Conservation (phyloP, 2,797 vertebrate species). For the Halcyon badia region DNA sequence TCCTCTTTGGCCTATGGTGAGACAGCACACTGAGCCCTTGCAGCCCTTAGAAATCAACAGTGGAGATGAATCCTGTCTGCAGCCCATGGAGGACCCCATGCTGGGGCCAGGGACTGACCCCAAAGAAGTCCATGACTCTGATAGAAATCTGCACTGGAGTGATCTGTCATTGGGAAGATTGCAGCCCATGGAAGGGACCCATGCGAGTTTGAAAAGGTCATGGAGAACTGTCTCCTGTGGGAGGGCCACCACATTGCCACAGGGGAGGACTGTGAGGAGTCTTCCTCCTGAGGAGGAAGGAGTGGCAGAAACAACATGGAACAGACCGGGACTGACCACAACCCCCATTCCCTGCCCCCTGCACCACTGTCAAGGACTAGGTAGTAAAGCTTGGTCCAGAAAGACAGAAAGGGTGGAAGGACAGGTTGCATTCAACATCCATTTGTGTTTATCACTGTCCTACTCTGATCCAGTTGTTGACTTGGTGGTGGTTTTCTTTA, state of each 20-base stretch:
- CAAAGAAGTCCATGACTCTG: background rate
- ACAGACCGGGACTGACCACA: background rate
- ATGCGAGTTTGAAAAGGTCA: background rate
- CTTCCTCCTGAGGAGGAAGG: background rate
- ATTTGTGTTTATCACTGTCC: background rate
- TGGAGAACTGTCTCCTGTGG: background rate
- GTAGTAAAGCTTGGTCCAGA: background rate
- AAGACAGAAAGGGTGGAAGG: background rate
- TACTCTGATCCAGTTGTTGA: background rate
- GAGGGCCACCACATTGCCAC: background rate
- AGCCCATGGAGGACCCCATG: background rate
- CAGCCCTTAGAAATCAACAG: background rate
- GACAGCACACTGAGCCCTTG: background rate
- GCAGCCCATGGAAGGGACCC: background rate
- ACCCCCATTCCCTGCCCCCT: background rate
- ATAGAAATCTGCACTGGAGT: background rate
- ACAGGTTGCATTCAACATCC: background rate
- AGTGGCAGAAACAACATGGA: background rate
- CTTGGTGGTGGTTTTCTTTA: background rate
- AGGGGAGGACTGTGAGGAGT: background rate
- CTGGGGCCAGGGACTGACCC: background rate
- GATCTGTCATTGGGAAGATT: background rate
- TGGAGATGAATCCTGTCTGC: background rate
- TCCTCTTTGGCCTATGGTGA: background rate
- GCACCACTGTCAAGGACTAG: background rate